Percentiles rank a stretch among this genome's conserved stretches.
Evolutionary conservation across 2,113 vertebrate genomes (phyloP).

Genomic region (Phaethon lepturus): DNA sequence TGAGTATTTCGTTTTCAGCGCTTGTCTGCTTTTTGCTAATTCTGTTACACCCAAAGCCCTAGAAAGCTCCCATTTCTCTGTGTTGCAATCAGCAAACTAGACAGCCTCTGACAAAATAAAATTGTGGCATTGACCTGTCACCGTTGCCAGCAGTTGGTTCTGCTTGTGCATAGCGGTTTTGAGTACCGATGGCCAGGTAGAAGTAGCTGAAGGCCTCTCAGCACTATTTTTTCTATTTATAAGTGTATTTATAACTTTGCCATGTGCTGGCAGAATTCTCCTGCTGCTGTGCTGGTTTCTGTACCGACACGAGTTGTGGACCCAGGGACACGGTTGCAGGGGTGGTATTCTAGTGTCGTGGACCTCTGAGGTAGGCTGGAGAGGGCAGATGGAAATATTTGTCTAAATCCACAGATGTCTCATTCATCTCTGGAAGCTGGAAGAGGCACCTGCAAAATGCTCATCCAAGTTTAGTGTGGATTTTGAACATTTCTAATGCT

Average conservation of each 20-base stretch:
- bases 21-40: not conserved
- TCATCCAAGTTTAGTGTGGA: not conserved
- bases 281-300: not conserved
- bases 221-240: not conserved
- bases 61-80: not conserved
- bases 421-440: not conserved
- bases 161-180: not conserved
- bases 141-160: not conserved
- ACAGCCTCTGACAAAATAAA: not conserved
- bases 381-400: not conserved
- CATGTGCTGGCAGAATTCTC: not conserved
- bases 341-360: rapidly evolving
- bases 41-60: not conserved
- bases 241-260: not conserved
- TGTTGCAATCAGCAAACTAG: not conserved
- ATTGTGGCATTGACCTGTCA: not conserved
- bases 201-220: not conserved
- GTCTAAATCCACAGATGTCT: not conserved
- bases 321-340: not conserved
- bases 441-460: not conserved
- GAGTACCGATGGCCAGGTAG: not conserved
- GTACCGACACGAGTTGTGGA: not conserved
- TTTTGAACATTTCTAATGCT: not conserved
- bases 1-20: not conserved
- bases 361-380: not conserved